A percentile compares a stretch with the other conserved stretches of the same genome.
phyloP scores from a whole-genome alignment of 2,888 invertebrate genomes.

The Endomychus coccineus region DNA sequence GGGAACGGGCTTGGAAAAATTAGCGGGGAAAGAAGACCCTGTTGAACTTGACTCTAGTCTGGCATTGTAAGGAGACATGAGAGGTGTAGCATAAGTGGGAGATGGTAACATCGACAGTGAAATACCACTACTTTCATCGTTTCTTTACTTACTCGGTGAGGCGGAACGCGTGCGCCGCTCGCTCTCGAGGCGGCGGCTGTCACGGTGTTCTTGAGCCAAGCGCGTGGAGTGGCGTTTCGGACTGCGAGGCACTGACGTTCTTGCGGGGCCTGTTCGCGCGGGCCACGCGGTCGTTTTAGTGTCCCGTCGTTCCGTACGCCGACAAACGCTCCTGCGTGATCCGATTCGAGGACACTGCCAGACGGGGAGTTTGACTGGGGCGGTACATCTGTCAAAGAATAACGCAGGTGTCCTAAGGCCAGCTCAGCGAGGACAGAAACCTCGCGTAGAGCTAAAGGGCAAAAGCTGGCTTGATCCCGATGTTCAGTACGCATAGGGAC shows the following conservation, averaged over 20 bases:
- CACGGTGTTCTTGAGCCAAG: too few relatives aligned
- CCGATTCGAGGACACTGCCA: slow-evolving; percentile 42
- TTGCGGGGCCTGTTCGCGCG: slow-evolving; percentile 30
- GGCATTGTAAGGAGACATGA: too few relatives aligned
- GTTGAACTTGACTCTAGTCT: too few relatives aligned
- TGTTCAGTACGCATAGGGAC: slow-evolving; percentile 49
- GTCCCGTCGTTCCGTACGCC: slow-evolving; percentile 32
- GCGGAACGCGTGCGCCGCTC: slow-evolving; percentile 38
- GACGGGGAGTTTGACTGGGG: slow-evolving; percentile 45
- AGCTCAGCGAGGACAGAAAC: slow-evolving; percentile 61
- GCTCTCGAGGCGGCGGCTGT: slow-evolving; percentile 25
- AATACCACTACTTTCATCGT: slow-evolving; percentile 44
- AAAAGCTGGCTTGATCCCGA: slow-evolving; percentile 60
- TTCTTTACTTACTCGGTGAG: slow-evolving; percentile 48
- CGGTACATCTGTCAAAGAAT: slow-evolving; percentile 52
- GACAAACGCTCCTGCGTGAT: slow-evolving; percentile 34
- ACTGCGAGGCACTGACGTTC: too few relatives aligned
- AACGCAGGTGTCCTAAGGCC: slow-evolving; percentile 51
- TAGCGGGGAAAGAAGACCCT: too few relatives aligned
- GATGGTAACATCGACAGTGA: slow-evolving; percentile 34
- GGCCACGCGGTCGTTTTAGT: slow-evolving; percentile 34
- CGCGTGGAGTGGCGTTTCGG: too few relatives aligned
- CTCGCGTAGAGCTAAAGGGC: slow-evolving; percentile 63
- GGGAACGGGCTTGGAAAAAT: too few relatives aligned
- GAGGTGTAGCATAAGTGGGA: too few relatives aligned